Conservation (phyloP, 2,888 invertebrate genomes). For the Anagyrus pseudococci region DNA sequence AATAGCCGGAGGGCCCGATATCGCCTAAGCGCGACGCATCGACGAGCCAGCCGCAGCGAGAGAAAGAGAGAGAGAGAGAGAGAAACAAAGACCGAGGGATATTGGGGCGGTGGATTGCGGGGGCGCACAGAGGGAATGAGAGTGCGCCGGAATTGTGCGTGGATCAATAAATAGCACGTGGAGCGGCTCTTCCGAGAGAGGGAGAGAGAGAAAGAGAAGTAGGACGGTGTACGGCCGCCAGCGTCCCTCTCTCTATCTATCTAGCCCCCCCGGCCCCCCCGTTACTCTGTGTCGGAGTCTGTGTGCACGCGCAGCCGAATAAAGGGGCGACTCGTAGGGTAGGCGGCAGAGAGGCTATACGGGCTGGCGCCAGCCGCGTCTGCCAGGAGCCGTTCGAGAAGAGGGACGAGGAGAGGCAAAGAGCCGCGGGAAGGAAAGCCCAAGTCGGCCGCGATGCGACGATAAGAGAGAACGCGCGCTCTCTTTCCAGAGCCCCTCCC, state of each 20-base stretch:
- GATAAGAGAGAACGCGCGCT: conserved; percentile 26
- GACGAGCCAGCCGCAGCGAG: too few relatives aligned
- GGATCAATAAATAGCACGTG: conserved; percentile 61
- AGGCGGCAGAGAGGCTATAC: too few relatives aligned
- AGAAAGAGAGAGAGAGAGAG: neutral
- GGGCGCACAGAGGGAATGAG: conserved; percentile 40
- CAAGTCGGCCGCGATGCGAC: conserved; percentile 36
- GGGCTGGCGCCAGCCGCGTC: conserved; percentile 27
- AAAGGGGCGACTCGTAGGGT: conserved; percentile 41
- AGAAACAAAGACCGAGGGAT: neutral
- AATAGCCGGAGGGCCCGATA: too few relatives aligned
- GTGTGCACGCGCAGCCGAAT: conserved; percentile 37
- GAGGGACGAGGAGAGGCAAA: neutral
- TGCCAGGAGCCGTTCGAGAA: conserved; percentile 13
- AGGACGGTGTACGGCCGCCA: neutral
- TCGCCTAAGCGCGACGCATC: too few relatives aligned
- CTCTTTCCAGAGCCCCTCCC: neutral
- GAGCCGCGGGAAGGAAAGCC: conserved; percentile 15
- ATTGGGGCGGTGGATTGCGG: neutral
- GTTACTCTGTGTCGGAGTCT: conserved; percentile 2
- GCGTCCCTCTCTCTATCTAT: too few relatives aligned
- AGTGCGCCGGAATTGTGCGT: conserved; percentile 58
- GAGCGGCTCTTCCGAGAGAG: too few relatives aligned
- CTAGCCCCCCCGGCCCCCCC: too few relatives aligned
- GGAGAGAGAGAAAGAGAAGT: neutral